These are phyloP conservation scores for Andrena hattorfiana DNA, from an alignment of 2,888 invertebrate genomes.

Conservation along the genomic window DNA sequence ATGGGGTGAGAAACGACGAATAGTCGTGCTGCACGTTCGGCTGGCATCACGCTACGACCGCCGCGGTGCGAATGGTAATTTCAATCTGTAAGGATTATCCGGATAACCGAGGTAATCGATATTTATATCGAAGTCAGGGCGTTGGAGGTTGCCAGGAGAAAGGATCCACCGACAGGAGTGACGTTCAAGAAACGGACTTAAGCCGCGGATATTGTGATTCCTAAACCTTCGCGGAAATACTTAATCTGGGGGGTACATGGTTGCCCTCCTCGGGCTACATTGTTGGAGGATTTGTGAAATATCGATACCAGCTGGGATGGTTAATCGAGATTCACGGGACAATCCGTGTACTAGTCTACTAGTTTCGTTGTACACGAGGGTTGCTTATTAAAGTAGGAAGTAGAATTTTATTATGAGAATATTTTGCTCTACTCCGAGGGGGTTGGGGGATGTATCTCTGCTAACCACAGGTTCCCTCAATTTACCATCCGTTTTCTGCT, in stretches of 20 bases:
- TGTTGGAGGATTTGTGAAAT: conserved; percentile 21
- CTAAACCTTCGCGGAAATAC: conserved; percentile 56
- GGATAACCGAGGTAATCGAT: conserved; percentile 81
- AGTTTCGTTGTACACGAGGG: neutral
- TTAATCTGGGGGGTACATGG: conserved; percentile 50
- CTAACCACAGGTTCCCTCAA: conserved; percentile 14
- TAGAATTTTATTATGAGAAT: neutral
- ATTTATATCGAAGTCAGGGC: conserved; percentile 76
- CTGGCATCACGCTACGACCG: conserved; percentile 45
- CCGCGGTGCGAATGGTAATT: conserved; percentile 74
- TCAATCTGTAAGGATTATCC: conserved; percentile 81
- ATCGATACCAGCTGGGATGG: conserved; percentile 24
- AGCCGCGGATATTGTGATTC: conserved; percentile 71
- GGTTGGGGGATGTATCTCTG: neutral
- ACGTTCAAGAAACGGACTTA: conserved; percentile 59
- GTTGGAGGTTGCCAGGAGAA: conserved; percentile 35
- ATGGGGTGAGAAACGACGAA: conserved; percentile 40
- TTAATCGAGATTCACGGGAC: conserved; percentile 3
- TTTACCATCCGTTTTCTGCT: conserved; percentile 38
- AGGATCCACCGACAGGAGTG: conserved; percentile 50
- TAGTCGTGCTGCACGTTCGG: conserved; percentile 35
- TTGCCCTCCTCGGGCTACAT: conserved; percentile 26
- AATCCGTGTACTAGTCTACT: neutral
- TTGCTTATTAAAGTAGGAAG: neutral
- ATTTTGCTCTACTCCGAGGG: neutral